phyloP scores from a whole-genome alignment of 2,888 invertebrate genomes.

The Tetanocera ferruginea region DNA sequence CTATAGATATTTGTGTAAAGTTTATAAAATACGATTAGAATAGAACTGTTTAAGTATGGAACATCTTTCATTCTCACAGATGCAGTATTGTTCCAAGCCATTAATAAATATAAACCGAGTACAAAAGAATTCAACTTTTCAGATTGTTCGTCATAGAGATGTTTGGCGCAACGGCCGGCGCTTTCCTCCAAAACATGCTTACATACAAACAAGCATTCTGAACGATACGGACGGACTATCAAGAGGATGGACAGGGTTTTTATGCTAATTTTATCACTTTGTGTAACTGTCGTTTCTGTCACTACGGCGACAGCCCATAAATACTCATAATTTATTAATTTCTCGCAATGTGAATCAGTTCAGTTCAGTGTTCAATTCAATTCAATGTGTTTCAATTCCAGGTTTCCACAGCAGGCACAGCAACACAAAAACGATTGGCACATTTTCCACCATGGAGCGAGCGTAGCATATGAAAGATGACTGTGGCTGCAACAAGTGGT shows the following conservation, averaged over 20 bases:
- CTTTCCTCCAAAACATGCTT: background rate
- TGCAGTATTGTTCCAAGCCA: background rate
- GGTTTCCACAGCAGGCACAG: background rate
- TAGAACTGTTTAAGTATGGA: no score
- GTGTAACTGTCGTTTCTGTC: conserved; percentile 68
- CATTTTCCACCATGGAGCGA: background rate
- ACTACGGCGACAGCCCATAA: conserved; percentile 67
- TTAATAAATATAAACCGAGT: conserved; percentile 5
- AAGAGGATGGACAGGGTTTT: conserved; percentile 53
- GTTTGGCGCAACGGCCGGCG: background rate
- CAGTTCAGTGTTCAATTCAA: conserved; percentile 2
- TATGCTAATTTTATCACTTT: conserved; percentile 70
- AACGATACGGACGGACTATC: background rate
- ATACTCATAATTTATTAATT: conserved; percentile 68
- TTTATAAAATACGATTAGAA: no score
- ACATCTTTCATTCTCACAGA: background rate
- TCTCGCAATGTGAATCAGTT: conserved; percentile 48
- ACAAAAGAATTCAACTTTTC: no score
- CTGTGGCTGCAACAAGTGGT: conserved; percentile 15
- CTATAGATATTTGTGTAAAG: no score
- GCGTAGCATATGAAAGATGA: background rate
- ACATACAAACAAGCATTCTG: no score
- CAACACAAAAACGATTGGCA: conserved; percentile 20
- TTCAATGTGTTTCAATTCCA: background rate
- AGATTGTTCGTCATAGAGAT: conserved; percentile 3